Conservation (phyloP, 2,797 vertebrate species). For the Anisognathus igniventris region DNA sequence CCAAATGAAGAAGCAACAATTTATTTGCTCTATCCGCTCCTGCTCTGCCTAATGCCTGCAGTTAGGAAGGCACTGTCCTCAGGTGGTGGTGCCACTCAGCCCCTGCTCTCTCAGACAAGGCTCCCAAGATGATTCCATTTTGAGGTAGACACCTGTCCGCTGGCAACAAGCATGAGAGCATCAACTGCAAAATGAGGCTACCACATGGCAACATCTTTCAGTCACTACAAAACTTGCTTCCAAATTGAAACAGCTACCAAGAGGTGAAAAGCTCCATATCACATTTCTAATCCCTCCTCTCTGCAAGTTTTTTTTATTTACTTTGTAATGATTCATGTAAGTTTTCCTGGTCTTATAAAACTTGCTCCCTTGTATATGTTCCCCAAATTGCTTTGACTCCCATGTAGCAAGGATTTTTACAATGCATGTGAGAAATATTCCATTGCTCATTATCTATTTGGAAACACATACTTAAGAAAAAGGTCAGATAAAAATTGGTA, state of each 20-base stretch:
- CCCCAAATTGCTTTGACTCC: background rate
- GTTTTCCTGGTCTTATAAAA: background rate
- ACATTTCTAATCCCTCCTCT: slow-evolving; percentile 16
- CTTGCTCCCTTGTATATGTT: background rate
- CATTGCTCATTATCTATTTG: background rate
- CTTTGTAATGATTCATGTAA: background rate
- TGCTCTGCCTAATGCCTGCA: background rate
- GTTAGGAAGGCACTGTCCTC: background rate
- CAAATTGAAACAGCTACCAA: slow-evolving; percentile 34
- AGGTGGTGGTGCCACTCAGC: background rate
- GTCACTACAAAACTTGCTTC: slow-evolving; percentile 24
- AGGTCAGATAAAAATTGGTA: slow-evolving; percentile 68
- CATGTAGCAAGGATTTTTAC: background rate
- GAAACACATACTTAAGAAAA: background rate
- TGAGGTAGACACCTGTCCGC: slow-evolving; percentile 59
- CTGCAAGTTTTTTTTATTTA: background rate
- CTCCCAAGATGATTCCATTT: slow-evolving; percentile 54
- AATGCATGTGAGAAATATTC: background rate
- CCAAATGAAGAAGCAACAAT: background rate
- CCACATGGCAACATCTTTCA: slow-evolving; percentile 47
- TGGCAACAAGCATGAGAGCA: slow-evolving; percentile 50
- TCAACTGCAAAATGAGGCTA: slow-evolving; percentile 37
- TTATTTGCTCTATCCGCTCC: background rate
- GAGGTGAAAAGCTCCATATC: slow-evolving; percentile 38
- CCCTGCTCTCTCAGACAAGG: background rate